These are phyloP conservation scores for Cyclophora punctaria DNA, from an alignment of 2,888 invertebrate genomes.

Conservation along the genomic window DNA sequence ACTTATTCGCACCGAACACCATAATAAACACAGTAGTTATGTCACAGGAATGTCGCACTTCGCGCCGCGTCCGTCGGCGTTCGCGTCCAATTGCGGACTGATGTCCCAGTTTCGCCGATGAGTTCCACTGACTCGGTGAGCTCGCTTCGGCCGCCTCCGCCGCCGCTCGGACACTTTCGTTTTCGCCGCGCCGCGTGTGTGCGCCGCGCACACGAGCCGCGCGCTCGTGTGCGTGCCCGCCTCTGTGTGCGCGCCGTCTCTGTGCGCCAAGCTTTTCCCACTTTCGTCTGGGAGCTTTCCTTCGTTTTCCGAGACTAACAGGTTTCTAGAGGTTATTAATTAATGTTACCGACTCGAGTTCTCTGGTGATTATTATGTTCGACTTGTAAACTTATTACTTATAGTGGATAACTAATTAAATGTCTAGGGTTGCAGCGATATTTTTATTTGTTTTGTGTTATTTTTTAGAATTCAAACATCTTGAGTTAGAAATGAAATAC, in stretches of 20 bases:
- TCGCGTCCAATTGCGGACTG: slow-evolving; percentile 75
- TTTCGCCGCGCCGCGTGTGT: slow-evolving; percentile 59
- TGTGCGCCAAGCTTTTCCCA: slow-evolving; percentile 54
- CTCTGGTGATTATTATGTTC: slow-evolving; percentile 24
- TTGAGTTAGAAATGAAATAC: not conserved
- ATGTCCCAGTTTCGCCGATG: slow-evolving; percentile 78
- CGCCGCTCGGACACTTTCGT: slow-evolving; percentile 70
- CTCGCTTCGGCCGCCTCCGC: slow-evolving; percentile 71
- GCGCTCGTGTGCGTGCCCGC: slow-evolving; percentile 17
- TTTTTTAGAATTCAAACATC: not conserved
- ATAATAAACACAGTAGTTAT: slow-evolving; percentile 64
- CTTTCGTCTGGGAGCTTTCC: slow-evolving; percentile 68
- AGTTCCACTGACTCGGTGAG: slow-evolving; percentile 74
- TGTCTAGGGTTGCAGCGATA: slow-evolving; percentile 8
- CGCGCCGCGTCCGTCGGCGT: slow-evolving; percentile 57
- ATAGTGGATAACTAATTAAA: slow-evolving; percentile 18
- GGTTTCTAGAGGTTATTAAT: slow-evolving; percentile 50
- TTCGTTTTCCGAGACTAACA: slow-evolving; percentile 64
- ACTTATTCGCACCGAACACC: slow-evolving; percentile 58
- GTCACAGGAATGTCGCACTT: slow-evolving; percentile 57
- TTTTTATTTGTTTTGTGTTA: slow-evolving; percentile 1
- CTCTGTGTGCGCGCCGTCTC: slow-evolving; percentile 25
- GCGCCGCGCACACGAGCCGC: slow-evolving; percentile 17
- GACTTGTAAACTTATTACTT: slow-evolving; percentile 20
- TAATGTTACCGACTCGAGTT: slow-evolving; percentile 20